Evolutionary conservation across 2,113 vertebrate genomes (phyloP).

Genomic region (Ibidorhyncha struthersii): DNA sequence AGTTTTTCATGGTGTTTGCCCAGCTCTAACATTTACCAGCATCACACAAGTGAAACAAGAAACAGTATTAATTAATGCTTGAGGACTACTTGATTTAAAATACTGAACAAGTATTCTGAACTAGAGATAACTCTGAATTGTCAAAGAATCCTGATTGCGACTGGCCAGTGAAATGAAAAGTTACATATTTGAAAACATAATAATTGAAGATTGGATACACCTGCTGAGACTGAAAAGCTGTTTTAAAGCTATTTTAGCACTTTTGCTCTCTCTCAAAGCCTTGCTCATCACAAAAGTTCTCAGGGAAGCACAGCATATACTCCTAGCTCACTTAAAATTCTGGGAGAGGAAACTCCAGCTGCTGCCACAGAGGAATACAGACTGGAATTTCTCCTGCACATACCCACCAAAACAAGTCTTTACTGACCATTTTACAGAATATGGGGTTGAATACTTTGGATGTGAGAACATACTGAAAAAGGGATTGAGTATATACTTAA

Average conservation of each 20-base stretch:
- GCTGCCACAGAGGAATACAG: neutral
- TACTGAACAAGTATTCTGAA: neutral
- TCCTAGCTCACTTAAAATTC: neutral
- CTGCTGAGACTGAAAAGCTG: neutral
- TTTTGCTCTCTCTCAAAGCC: neutral
- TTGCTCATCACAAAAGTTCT: neutral
- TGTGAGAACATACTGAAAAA: neutral
- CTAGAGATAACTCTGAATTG: neutral
- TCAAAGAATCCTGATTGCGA: neutral
- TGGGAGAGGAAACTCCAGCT: neutral
- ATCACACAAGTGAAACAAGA: neutral
- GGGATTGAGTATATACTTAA: neutral
- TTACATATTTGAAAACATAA: neutral
- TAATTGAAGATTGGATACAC: neutral
- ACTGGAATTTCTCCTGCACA: neutral
- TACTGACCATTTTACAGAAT: neutral
- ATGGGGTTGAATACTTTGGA: constrained; percentile 4
- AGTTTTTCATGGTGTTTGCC: neutral
- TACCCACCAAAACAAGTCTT: neutral
- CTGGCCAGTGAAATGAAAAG: neutral
- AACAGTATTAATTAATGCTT: constrained; percentile 1
- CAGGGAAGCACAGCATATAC: neutral
- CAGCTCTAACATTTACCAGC: constrained; percentile 11
- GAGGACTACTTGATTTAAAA: neutral
- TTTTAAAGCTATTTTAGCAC: neutral